Evolutionary conservation across 2,888 invertebrate genomes (phyloP).

Genomic region (Scaptomyza flava): DNA sequence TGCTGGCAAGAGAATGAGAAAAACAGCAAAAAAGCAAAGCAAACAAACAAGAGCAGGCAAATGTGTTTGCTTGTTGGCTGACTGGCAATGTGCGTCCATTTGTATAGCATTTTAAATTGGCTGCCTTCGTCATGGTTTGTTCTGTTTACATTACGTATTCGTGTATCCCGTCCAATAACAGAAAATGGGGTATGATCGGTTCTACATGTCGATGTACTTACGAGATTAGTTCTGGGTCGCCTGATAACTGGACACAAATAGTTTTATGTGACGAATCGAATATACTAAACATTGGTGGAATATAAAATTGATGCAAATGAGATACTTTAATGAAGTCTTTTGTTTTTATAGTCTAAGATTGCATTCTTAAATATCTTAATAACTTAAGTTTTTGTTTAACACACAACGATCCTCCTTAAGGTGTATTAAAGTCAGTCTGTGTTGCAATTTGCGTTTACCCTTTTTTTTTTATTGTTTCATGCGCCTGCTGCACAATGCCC

Average conservation of each 20-base stretch:
- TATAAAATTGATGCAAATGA: too few species aligned
- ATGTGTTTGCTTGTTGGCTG: constrained; percentile 22
- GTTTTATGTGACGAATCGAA: too few species aligned
- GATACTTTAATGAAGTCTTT: too few species aligned
- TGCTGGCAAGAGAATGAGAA: constrained; percentile 8
- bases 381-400: neutral
- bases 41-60: constrained; percentile 29
- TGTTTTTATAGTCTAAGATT: neutral
- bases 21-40: constrained; percentile 38
- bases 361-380: neutral
- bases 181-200: constrained; percentile 22
- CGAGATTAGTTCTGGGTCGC: too few species aligned
- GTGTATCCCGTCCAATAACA: neutral
- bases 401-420: neutral
- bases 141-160: constrained; percentile 15
- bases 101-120: constrained; percentile 60
- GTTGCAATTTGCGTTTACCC: neutral
- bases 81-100: constrained; percentile 49
- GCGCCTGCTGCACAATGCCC: constrained; percentile 32
- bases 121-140: constrained; percentile 41
- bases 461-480: constrained; percentile 6
- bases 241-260: too few species aligned
- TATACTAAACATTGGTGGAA: too few species aligned
- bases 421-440: constrained; percentile 19
- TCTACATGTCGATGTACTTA: neutral